A percentile compares a stretch with the other conserved stretches of the same genome.
phyloP scores from a whole-genome alignment of 1,140 invertebrate genomes.

The Drosophila carrolli region DNA sequence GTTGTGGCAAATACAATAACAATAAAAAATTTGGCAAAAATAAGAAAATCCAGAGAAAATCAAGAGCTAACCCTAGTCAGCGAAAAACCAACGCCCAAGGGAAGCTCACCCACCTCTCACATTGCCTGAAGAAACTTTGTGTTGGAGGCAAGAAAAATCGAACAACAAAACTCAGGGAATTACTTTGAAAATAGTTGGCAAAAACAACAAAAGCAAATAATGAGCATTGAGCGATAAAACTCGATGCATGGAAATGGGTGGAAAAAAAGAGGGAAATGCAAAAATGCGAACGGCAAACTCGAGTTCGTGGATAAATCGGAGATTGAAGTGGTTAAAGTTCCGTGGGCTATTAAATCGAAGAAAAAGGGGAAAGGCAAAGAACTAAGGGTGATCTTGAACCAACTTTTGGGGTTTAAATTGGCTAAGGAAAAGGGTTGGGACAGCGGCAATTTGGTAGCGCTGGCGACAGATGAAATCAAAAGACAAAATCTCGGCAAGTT shows the following conservation, averaged over 20 bases:
- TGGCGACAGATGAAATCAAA: conserved; percentile 32
- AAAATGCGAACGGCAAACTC: conserved; percentile 33
- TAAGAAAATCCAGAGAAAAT: conserved; percentile 30
- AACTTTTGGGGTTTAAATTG: conserved; percentile 20
- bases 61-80: conserved; percentile 24
- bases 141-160: conserved; percentile 44
- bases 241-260: conserved; percentile 18
- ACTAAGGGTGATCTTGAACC: conserved; percentile 19
- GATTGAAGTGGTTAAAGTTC: conserved; percentile 33
- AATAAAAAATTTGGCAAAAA: conserved; percentile 44
- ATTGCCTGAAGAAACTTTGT: conserved; percentile 39
- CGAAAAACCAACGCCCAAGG: conserved; percentile 17
- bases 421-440: not conserved
- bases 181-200: conserved; percentile 69
- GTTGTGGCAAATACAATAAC: conserved; percentile 63
- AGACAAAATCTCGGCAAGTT: conserved; percentile 20
- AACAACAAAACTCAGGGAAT: conserved; percentile 71
- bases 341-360: conserved; percentile 12
- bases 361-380: not conserved
- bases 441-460: not conserved
- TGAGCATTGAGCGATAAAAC: conserved; percentile 68
- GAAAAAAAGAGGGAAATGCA: conserved; percentile 40
- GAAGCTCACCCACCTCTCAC: not conserved
- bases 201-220: conserved; percentile 54
- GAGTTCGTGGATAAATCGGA: conserved; percentile 30